Conservation (phyloP, 2,888 invertebrate genomes). For the Cheilosia soror region DNA sequence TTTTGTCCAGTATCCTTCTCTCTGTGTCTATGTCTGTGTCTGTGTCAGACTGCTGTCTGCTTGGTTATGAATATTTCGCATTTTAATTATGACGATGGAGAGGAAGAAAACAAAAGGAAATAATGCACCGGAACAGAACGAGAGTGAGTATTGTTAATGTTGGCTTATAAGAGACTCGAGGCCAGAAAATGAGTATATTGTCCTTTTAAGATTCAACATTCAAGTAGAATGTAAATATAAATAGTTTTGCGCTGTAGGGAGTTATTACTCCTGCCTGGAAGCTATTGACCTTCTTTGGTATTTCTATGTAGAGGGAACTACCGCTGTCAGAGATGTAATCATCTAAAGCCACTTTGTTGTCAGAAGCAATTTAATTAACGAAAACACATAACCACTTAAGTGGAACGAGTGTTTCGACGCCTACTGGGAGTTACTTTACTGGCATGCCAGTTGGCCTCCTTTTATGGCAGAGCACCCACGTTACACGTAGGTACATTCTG, state of each 20-base stretch:
- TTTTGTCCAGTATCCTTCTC: not conserved
- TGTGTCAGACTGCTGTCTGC: slow-evolving; percentile 32
- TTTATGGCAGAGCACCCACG: slow-evolving; percentile 15
- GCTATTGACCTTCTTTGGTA: slow-evolving; percentile 37
- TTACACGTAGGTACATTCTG: not conserved
- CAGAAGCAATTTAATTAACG: slow-evolving; percentile 22
- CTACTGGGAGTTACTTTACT: slow-evolving; percentile 11
- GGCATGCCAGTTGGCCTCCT: not conserved
- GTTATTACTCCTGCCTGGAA: slow-evolving; percentile 24
- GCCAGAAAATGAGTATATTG: slow-evolving; percentile 38
- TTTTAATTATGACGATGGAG: slow-evolving; percentile 67
- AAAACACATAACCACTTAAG: slow-evolving; percentile 17
- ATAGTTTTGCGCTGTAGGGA: slow-evolving; percentile 22
- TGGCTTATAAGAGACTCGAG: slow-evolving; percentile 26
- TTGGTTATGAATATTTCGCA: slow-evolving; percentile 63
- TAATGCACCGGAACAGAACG: slow-evolving; percentile 37
- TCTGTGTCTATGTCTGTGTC: not conserved
- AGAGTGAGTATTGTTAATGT: slow-evolving; percentile 40
- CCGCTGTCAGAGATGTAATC: slow-evolving; percentile 1
- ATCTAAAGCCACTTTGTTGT: slow-evolving; percentile 5
- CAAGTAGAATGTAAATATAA: slow-evolving; percentile 6
- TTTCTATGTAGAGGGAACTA: not conserved
- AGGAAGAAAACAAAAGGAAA: slow-evolving; percentile 10
- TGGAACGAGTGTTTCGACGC: slow-evolving; percentile 18
- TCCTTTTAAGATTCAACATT: not conserved